Conservation (phyloP, 2,113 vertebrate genomes). For the Cromileptes altivelis region DNA sequence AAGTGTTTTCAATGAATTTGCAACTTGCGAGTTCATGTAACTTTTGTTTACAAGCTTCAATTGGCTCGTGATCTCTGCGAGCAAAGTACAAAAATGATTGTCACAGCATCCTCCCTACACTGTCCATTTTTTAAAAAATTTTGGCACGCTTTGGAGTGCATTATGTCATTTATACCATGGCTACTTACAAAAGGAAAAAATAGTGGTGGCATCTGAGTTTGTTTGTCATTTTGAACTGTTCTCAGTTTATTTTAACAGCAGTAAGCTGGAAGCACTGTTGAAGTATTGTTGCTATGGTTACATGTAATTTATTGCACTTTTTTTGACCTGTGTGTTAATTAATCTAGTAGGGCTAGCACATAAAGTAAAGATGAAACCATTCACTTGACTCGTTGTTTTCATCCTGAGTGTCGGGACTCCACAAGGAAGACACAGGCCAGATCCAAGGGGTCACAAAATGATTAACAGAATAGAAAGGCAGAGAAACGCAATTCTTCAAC, state of each 20-base stretch:
- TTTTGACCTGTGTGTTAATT: no score
- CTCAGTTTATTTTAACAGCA: background rate
- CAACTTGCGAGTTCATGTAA: background rate
- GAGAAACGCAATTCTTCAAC: no score
- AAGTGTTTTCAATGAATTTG: background rate
- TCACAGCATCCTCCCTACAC: background rate
- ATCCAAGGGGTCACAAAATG: no score
- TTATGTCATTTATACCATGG: background rate
- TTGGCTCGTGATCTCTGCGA: background rate
- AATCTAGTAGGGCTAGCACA: no score
- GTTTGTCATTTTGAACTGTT: background rate
- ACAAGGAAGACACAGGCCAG: no score
- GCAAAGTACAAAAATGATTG: background rate
- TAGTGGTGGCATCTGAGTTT: background rate
- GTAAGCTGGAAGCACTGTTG: background rate
- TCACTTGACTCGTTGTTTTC: no score
- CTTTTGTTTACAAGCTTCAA: background rate
- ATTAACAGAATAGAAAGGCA: no score
- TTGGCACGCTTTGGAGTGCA: background rate
- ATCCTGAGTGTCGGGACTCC: no score
- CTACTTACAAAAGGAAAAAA: background rate
- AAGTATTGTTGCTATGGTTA: background rate
- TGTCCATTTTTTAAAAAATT: background rate
- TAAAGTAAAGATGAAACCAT: no score
- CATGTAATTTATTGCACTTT: background rate